These are phyloP conservation scores for Charaxes varanes DNA, from an alignment of 1,140 invertebrate genomes.

Conservation along the genomic window DNA sequence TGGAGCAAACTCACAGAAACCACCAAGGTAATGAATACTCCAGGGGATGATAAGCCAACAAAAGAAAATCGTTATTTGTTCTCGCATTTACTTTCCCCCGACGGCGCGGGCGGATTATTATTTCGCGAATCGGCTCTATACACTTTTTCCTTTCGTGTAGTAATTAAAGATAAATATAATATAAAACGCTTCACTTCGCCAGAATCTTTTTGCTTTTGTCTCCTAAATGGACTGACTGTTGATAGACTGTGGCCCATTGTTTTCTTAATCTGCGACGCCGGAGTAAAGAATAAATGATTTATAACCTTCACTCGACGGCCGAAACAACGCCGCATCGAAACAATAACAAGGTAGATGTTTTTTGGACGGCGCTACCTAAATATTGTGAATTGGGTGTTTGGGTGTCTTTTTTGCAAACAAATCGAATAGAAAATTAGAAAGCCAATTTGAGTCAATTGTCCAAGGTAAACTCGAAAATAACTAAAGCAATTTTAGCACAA, in stretches of 20 bases:
- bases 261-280: slow-evolving; percentile 60
- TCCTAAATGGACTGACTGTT: slow-evolving; percentile 61
- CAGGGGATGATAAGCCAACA: slow-evolving; percentile 69
- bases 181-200: slow-evolving; percentile 65
- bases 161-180: slow-evolving; percentile 74
- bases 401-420: too few relatives aligned
- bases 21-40: slow-evolving; percentile 60
- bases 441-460: too few relatives aligned
- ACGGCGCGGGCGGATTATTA: slow-evolving; percentile 61
- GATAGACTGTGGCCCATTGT: slow-evolving; percentile 70
- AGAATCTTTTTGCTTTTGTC: slow-evolving; percentile 57
- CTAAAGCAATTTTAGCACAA: too few relatives aligned
- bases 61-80: slow-evolving; percentile 72
- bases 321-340: slow-evolving; percentile 16
- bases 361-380: too few relatives aligned
- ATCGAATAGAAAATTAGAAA: too few relatives aligned
- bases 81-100: slow-evolving; percentile 51
- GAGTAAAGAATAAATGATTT: slow-evolving; percentile 67
- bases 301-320: slow-evolving; percentile 38
- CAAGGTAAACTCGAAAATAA: too few relatives aligned
- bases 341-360: slow-evolving; percentile 10
- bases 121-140: slow-evolving; percentile 43
- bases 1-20: slow-evolving; percentile 22
- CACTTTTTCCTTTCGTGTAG: slow-evolving; percentile 55
- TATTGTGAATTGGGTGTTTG: too few relatives aligned